These are phyloP conservation scores for Sitta europaea DNA, from an alignment of 2,113 vertebrate genomes.

Conservation along the genomic window DNA sequence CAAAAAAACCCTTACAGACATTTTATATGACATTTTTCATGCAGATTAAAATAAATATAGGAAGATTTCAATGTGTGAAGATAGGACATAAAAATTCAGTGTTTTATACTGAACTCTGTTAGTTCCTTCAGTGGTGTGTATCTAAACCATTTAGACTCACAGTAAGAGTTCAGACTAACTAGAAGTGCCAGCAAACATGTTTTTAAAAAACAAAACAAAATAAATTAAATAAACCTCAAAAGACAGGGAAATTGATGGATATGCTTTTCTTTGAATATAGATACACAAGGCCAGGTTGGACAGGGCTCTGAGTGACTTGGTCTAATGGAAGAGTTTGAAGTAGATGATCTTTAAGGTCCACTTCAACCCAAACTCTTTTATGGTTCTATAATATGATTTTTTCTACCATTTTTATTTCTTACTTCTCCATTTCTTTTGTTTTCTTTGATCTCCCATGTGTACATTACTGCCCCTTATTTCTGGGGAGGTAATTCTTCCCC, in stretches of 20 bases:
- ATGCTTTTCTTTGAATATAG: background rate
- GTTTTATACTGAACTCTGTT: background rate
- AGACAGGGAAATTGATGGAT: background rate
- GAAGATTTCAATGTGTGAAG: background rate
- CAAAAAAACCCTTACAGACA: fast-evolving
- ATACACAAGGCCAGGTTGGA: background rate
- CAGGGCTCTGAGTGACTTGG: background rate
- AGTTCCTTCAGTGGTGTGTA: background rate
- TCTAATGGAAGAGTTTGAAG: background rate
- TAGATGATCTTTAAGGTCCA: background rate
- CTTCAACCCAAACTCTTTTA: background rate
- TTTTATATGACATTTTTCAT: background rate
- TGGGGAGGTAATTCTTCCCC: fast-evolving
- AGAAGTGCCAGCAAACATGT: background rate
- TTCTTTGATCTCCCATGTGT: background rate
- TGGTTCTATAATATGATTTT: background rate
- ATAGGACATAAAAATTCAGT: background rate
- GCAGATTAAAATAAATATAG: background rate
- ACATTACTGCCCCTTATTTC: background rate
- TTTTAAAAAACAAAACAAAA: background rate
- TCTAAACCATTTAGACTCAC: background rate
- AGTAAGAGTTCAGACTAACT: background rate
- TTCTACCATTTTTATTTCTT: background rate
- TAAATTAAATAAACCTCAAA: background rate
- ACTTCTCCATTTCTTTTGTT: background rate